A percentile compares a stretch with the other conserved stretches of the same genome.
Evolutionary conservation across 1,140 invertebrate species (phyloP).

Genomic region (Magallana angulata): DNA sequence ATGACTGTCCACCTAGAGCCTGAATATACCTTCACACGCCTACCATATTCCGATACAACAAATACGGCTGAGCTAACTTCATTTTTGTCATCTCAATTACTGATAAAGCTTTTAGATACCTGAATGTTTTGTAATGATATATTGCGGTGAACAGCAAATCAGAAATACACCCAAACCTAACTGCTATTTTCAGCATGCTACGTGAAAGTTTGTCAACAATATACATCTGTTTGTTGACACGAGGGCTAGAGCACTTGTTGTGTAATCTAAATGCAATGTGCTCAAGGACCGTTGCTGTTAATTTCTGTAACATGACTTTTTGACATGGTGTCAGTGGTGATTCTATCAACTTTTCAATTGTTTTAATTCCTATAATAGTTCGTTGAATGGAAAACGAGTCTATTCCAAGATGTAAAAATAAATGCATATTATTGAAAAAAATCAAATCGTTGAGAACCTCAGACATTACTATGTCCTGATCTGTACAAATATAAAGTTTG

Average conservation of each 20-base stretch:
- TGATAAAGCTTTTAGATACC: too few relatives aligned
- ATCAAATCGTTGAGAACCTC: background rate
- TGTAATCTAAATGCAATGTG: background rate
- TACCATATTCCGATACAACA: too few relatives aligned
- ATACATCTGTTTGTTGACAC: background rate
- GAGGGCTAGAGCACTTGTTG: too few relatives aligned
- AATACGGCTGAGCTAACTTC: too few relatives aligned
- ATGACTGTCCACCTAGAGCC: too few relatives aligned
- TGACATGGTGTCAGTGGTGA: background rate
- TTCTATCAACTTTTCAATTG: background rate
- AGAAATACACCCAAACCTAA: background rate
- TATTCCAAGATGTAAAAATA: background rate
- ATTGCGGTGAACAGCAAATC: background rate
- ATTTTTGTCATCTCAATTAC: too few relatives aligned
- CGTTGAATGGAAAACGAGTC: too few relatives aligned
- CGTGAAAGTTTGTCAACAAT: background rate
- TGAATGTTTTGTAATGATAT: background rate
- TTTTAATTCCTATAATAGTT: too few relatives aligned
- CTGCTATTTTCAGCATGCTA: background rate
- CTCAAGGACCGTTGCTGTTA: background rate
- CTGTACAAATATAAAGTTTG: too few relatives aligned
- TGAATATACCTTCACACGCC: too few relatives aligned
- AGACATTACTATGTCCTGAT: too few relatives aligned
- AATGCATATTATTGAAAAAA: background rate
- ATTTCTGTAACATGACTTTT: background rate